Evolutionary conservation across 2,888 invertebrate species (phyloP), one percentile per base, ranked within the genome.

Genomic region (Chrysotoxum bicinctum): DNA sequence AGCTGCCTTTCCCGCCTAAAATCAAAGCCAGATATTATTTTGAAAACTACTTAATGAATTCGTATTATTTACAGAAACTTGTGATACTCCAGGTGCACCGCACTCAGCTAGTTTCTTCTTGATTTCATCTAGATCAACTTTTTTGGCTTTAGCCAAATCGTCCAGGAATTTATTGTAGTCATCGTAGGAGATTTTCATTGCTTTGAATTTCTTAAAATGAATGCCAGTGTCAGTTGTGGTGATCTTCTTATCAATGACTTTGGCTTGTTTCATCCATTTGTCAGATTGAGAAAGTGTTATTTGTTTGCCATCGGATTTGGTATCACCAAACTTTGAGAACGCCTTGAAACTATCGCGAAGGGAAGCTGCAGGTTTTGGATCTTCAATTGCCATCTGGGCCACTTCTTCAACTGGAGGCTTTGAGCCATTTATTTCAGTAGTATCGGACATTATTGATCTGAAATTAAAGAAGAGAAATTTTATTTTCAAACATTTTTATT

Each of bases 261-360:
- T 96, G 0, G 97, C 97, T 90, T 98, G 98, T 89, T 97, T 97
- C 95, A 98, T 96, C 98, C 98, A 98, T 92, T 97, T 98, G 92
- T 98, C 98, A 89, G 96, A 96, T 91, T 98, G 97, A 10, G 96
- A 96, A n/a, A 98, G 93, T 0, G 97, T 97, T 87, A 98, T 96
- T 52, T 94, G 93, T 91, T 96, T 97, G 62, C 97, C 97, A 90
- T 97, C 97, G 16, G 96, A 95, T 91, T 97, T 97, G 3, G 94
- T 93, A 90, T 97, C 97, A 0, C 97, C 97, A 90, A 97, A 98
- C 92, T 97, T 97, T 8, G 96, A 95, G 91, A 97, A 98, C 2
- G 95, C 94, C 89, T 95, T 95, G 91, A 97, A 97, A 73, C 94
- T 94, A 76, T 95, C 95, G 92, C 94, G 93, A 76, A 95, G 94